Conservation (phyloP, 1,140 invertebrate genomes). For the Drosophila obscura region DNA sequence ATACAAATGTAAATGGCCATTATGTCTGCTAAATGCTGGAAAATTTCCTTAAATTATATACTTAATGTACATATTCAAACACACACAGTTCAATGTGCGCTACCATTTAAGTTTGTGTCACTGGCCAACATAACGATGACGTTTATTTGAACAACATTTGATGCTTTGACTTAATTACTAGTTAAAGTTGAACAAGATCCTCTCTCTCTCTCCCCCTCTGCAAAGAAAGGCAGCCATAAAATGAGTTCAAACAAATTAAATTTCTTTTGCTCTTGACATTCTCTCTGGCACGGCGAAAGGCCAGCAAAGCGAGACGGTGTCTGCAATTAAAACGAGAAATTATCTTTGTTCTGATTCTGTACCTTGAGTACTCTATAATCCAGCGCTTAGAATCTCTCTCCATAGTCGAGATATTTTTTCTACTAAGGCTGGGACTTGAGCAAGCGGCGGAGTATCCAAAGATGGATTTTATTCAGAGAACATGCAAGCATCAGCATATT, state of each 20-base stretch:
- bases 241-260: constrained; percentile 38
- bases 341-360: constrained; percentile 14
- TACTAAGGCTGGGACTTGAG: neutral
- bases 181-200: constrained; percentile 5
- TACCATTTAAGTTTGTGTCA: constrained; percentile 1
- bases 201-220: constrained; percentile 3
- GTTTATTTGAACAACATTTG: neutral
- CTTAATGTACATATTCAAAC: neutral
- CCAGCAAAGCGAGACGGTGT: constrained; percentile 8
- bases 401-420: constrained; percentile 3
- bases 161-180: neutral
- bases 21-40: constrained; percentile 45
- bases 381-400: constrained; percentile 15
- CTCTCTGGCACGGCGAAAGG: too few species aligned
- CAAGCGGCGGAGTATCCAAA: too few species aligned
- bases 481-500: too few species aligned
- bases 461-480: too few species aligned
- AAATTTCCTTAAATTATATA: constrained; percentile 30
- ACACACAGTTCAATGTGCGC: constrained; percentile 17
- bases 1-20: constrained; percentile 47
- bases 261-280: constrained; percentile 47
- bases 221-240: constrained; percentile 33
- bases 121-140: neutral
- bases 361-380: too few species aligned
- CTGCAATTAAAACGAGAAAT: constrained; percentile 26